phyloP scores from a whole-genome alignment of 2,888 invertebrate species.

The Tipula vernalis region DNA sequence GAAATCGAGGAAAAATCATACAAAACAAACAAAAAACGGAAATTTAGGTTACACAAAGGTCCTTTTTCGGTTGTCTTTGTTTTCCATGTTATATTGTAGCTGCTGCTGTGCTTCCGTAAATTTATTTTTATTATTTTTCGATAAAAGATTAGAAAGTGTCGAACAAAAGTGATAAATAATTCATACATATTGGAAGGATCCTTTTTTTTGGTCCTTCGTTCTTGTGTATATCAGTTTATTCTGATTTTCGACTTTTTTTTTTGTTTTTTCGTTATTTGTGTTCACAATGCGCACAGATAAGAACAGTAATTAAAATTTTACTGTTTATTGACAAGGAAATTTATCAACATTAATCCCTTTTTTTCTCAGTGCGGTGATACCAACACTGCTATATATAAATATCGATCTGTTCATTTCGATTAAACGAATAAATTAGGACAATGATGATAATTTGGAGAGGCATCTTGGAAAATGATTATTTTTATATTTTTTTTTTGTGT shows the following conservation, averaged over 20 bases:
- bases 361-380: background rate
- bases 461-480: background rate
- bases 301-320: background rate
- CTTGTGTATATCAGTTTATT: background rate
- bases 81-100: background rate
- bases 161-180: conserved; percentile 4
- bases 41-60: background rate
- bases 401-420: background rate
- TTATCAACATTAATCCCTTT: background rate
- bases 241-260: background rate
- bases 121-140: background rate
- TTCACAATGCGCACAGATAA: background rate
- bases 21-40: background rate
- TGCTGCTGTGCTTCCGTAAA: background rate
- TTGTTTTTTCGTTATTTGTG: background rate
- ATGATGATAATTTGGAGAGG: background rate
- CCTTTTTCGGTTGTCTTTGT: background rate
- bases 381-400: background rate
- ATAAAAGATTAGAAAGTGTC: background rate
- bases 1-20: background rate
- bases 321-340: background rate
- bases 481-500: background rate
- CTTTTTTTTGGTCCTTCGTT: background rate
- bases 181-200: background rate
- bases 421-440: background rate